Evolutionary conservation across 1,140 invertebrate genomes (phyloP), one percentile per base, ranked within the genome.

Genomic region (Rhopalosiphum padi): DNA sequence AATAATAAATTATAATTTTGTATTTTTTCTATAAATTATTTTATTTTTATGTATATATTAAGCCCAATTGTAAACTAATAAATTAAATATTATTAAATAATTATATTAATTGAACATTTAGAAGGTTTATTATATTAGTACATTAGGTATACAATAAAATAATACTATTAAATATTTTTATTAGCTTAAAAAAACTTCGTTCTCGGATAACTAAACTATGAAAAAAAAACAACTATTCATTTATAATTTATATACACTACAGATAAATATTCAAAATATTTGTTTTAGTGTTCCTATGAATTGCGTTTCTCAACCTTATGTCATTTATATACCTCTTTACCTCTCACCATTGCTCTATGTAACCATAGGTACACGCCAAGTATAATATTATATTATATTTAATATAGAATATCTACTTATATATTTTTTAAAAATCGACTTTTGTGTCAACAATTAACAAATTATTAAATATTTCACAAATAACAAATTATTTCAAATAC

Each of bases 1-100:
- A 92, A 30, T 83, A 51, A 82, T 92, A 51, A 37, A 82, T 25
- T 92, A 92, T 83, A 37, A 83, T 92, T 92, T 85, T 85, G 53
- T 86, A 85, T 53, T 94, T 92, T 83, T 94, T 41, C 82, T 77
- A 90, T 60, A 90, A 60, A 90, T 90, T 37, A 25, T 18, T 60
- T 90, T 60, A 60, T 90, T 90, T 89, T 90, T 60, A 30, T 89
- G 35, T 35, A 68, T 41, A 46, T 68, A 35, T 89, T 25, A 55
- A 55, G 43, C 6, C 7, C 2, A 25, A 55, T 89, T 89, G 35
- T 89, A 53, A 89, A 55, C 11, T 55, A 37, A 41, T 35, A 41
- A 89, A 55, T 23, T 43, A 46, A 86, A 30, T 86, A 77, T 77
- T 46, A 86, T 41, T 86, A 86, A n/a, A 25, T 48, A 53, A 89